Percentiles rank a stretch among this genome's conserved stretches.
These are phyloP conservation scores for Actinia equina DNA, from an alignment of 64 coral and sea anemone genomes.

Conservation along the genomic window DNA sequence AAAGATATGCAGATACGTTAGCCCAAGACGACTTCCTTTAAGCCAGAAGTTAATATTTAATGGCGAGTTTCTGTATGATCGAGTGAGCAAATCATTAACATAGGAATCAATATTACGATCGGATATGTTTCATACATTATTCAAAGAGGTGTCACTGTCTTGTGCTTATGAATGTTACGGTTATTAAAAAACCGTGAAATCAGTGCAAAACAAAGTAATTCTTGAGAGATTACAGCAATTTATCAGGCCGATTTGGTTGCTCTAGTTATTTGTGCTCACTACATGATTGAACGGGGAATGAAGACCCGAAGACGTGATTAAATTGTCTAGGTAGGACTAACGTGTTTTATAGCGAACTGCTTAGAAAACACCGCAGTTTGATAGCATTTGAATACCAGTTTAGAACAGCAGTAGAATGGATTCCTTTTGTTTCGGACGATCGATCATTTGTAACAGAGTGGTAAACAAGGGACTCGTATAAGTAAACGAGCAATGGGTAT, in stretches of 20 bases:
- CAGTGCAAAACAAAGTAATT: neutral
- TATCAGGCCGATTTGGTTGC: neutral
- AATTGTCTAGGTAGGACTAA: neutral
- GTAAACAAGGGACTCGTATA: neutral
- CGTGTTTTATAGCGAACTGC: neutral
- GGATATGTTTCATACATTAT: slow-evolving; percentile 94
- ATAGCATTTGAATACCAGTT: neutral
- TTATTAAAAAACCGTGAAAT: neutral
- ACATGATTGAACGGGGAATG: neutral
- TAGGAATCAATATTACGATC: slow-evolving; percentile 75
- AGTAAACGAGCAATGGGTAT: neutral
- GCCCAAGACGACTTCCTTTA: slow-evolving; percentile 44
- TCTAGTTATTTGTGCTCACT: neutral
- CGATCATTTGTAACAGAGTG: neutral
- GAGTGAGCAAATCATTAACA: slow-evolving; percentile 94
- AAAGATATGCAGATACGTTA: slow-evolving; percentile 6
- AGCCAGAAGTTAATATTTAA: slow-evolving; percentile 97
- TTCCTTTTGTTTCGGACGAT: slow-evolving; percentile 11
- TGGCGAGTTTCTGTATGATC: slow-evolving; percentile 66
- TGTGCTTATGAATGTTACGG: neutral
- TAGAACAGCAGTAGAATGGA: slow-evolving; percentile 10
- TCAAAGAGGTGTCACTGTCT: slow-evolving; percentile 50
- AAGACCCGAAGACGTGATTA: neutral
- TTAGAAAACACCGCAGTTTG: neutral
- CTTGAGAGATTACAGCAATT: neutral